A percentile compares a stretch with the other conserved stretches of the same genome.
These are phyloP conservation scores for Pangasius macronema DNA, from an alignment of 2,797 vertebrate genomes.

Conservation along the genomic window DNA sequence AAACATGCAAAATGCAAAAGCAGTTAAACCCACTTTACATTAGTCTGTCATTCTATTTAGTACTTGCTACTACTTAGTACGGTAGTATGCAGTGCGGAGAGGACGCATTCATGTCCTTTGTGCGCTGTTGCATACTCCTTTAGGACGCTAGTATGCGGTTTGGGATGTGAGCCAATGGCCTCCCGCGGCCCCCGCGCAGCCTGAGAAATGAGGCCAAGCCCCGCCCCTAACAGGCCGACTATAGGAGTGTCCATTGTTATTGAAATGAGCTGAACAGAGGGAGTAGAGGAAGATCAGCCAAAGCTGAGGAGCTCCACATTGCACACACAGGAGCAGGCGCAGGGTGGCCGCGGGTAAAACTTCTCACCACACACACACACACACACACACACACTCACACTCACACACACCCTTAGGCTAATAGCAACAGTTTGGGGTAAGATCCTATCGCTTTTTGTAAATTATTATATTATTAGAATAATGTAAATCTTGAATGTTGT, in stretches of 20 bases:
- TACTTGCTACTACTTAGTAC: not conserved
- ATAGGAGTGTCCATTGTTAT: constrained; percentile 53
- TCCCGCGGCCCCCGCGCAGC: constrained; percentile 12
- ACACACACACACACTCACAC: too few relatives aligned
- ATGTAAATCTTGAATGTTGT: not conserved
- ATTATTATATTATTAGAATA: not conserved
- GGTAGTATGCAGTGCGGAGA: constrained; percentile 2
- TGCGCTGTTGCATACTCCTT: constrained; percentile 4
- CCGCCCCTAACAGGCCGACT: constrained; percentile 47
- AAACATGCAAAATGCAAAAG: not conserved
- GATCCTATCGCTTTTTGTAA: not conserved
- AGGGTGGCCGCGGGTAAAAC: not conserved
- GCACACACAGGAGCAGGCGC: constrained; percentile 13
- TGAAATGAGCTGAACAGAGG: constrained; percentile 44
- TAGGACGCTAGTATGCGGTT: constrained; percentile 1
- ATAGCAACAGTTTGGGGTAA: constrained; percentile 1
- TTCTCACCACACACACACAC: constrained; percentile 1
- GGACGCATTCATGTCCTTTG: constrained; percentile 17
- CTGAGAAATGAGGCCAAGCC: constrained; percentile 35
- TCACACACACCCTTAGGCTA: not conserved
- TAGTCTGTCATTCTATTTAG: not conserved
- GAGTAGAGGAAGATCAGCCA: constrained; percentile 36
- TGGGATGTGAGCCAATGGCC: constrained; percentile 24
- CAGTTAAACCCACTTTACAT: not conserved
- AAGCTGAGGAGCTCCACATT: constrained; percentile 20